Base-by-base conservation (phyloP, 2,113 vertebrate genomes). In the mouse (Mus musculus) region DNA sequence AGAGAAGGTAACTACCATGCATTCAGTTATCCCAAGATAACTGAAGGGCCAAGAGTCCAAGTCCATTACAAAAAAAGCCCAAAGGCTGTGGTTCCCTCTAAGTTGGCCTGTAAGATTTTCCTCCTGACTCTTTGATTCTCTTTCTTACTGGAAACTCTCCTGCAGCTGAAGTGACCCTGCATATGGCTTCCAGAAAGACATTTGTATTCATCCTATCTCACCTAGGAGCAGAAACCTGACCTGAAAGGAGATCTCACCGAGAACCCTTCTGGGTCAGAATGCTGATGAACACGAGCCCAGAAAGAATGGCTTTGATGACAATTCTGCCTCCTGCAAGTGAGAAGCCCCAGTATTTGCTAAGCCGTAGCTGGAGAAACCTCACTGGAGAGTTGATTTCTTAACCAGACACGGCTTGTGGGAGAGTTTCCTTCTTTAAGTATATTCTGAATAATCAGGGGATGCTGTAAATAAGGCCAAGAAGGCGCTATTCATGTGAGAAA, bases 61-160 rank as follows among this genome's bases (percentile, higher is more conserved):
- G 56, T 87, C 46, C 30, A 84, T 92, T 96, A 63, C 84, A 97
- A 93, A 69, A 69, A n/a, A 72, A 71, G 36, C 33, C 22, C 78
- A 88, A 95, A 96, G 26, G 46, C 95, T 86, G 85, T 52, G 61
- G 59, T 39, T 94, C 90, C 89, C 93, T 94, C 77, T 59, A 88
- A 75, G 28, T 71, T 90, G 80, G 67, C 72, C 90, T 84, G 39
- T 86, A 87, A 88, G 90, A 89, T 73, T 88, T 88, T 97, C 88
- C 87, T 61, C 59, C 81, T 63, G 94, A 93, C 71, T 94, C 91
- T 93, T 95, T 67, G 89, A 56, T 95, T 92, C 49, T 75, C 10
- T 61, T 91, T 69, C 36, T 96, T 94, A 39, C 95, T 77, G 93
- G 93, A 96, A 96, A 92, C 71, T 72, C 92, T 96, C 86, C 86